A percentile compares a stretch with the other conserved stretches of the same genome.
phyloP scores from a whole-genome alignment of 2,888 invertebrate species.

The Synergus gifuensis region DNA sequence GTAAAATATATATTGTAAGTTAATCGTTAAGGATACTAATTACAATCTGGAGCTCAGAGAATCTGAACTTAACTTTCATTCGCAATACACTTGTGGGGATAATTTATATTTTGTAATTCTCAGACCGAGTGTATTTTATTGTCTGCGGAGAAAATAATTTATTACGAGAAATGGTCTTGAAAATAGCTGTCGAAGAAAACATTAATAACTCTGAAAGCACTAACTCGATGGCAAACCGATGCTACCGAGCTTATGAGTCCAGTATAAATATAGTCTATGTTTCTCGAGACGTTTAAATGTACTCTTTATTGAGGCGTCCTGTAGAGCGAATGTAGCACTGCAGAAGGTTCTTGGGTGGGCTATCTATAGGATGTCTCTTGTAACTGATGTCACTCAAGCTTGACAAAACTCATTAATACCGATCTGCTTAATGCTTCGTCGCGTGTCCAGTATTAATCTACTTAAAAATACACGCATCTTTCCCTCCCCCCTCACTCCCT shows the following conservation, averaged over 20 bases:
- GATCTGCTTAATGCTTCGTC: conserved; percentile 76
- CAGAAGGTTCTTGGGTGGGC: conserved; percentile 73
- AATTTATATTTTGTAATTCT: not conserved
- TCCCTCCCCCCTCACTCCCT: not conserved
- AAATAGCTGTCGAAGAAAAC: conserved; percentile 36
- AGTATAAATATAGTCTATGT: conserved; percentile 39
- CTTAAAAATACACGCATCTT: conserved; percentile 66
- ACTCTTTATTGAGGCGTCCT: conserved; percentile 39
- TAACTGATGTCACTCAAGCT: conserved; percentile 76
- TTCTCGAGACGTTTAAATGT: conserved; percentile 50
- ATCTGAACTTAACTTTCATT: no score
- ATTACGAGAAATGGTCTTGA: conserved; percentile 11
- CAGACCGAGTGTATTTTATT: not conserved
- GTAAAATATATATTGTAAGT: no score
- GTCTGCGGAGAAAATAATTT: conserved; percentile 10
- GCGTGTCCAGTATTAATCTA: conserved; percentile 76
- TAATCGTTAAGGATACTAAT: no score
- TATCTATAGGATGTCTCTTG: conserved; percentile 75
- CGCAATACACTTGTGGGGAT: no score
- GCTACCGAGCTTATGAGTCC: not conserved
- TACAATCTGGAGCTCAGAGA: no score
- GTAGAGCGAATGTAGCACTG: conserved; percentile 63
- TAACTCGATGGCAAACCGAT: conserved; percentile 23
- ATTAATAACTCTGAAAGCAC: conserved; percentile 18
- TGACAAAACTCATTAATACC: conserved; percentile 77